Base-by-base conservation (phyloP, 1,140 invertebrate species). In the Meloidogyne hapla region DNA sequence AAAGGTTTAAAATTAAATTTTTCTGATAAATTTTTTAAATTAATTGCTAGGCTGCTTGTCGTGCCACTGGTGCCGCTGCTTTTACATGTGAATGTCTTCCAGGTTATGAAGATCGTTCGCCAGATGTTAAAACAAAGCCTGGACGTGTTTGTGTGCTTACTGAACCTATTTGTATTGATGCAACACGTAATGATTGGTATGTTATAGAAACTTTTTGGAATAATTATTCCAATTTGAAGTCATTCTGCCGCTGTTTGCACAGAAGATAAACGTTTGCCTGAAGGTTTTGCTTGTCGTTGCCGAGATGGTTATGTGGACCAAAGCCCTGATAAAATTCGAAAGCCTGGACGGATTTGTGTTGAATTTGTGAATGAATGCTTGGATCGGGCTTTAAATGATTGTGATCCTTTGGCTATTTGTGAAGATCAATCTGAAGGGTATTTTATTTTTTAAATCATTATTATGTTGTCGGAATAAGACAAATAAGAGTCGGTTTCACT, bases 361-460 rank as follows among this genome's bases (percentile, higher is more conserved):
- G 84, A 87, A 80, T 71, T 79, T 75, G 77, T 79, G 6, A 87
- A 86, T 66, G 86, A 87, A 76, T 86, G 85, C 72, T 75, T 86
- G n/a, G 86, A 85, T 62, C 64, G 84, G 26, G 73, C 74, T 5
- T 70, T 87, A 56, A 87, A 87, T 73, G 85, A 86, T 64, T 86
- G 85, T 69, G 83, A 87, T 74, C 75, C 83, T 10, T 23, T 85
- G 21, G 85, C 83, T 45, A 83, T 87, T 42, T 86, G 85, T 75
- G 81, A 87, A 66, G 85, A 86, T 76, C 75, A 80, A 13, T 48
- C 76, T 12, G 82, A 87, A n/a, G 85, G 84, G n/a, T 84, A 80
- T 76, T 80, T 72, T 13, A 18, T 84, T 79, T 70, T 12, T 25
- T 9, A 18, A 12, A 38, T 3, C n/a, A n/a, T n/a, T n/a, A n/a